Evolutionary conservation across 1,140 invertebrate genomes (phyloP).

Genomic region (Acyrthosiphon pisum): DNA sequence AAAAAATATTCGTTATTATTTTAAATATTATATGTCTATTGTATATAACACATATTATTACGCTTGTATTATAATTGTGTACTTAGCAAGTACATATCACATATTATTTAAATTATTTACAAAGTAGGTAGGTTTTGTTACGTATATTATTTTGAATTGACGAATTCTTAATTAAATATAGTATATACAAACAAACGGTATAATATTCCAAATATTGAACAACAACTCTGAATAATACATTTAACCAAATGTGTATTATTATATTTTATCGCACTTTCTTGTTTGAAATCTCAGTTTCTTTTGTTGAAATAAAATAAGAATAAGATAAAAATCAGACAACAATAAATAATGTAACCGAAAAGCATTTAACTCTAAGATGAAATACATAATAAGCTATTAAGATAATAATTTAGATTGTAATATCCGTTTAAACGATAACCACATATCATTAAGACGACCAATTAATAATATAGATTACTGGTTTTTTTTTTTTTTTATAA

Average conservation of each 20-base stretch:
- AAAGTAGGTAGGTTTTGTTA: background rate
- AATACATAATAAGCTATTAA: background rate
- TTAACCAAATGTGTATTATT: background rate
- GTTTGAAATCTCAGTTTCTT: background rate
- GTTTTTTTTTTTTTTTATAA: background rate
- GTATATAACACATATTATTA: no score
- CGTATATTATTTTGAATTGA: no score
- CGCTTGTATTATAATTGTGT: no score
- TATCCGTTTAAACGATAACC: background rate
- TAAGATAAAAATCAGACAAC: background rate
- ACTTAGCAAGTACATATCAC: background rate
- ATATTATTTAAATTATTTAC: background rate
- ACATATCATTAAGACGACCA: background rate
- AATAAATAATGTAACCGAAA: background rate
- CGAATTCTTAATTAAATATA: no score
- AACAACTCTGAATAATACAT: background rate
- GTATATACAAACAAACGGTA: background rate
- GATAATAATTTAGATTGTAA: background rate
- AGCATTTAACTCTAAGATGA: background rate
- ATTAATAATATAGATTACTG: constrained; percentile 10
- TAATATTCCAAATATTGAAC: background rate
- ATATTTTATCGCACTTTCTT: background rate
- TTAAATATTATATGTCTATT: background rate
- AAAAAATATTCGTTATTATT: background rate
- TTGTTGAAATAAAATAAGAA: constrained; percentile 4